Percentiles rank a stretch among this genome's conserved stretches.
Conservation (phyloP, 2,888 invertebrate species). For the Exocentrus adspersus region DNA sequence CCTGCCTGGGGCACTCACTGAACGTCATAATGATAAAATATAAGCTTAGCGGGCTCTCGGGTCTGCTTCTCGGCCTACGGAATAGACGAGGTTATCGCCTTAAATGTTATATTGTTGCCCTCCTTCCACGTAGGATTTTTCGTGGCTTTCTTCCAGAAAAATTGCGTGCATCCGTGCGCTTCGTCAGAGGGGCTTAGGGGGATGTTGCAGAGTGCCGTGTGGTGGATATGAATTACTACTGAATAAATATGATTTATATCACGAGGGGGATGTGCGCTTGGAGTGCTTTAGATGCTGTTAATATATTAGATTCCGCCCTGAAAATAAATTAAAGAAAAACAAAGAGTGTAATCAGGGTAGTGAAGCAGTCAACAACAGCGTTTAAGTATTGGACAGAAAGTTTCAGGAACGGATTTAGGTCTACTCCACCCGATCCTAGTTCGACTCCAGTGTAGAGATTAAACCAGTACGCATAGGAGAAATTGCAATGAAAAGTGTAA, state of each 20-base stretch:
- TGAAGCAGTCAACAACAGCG: too few species aligned
- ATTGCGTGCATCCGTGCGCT: slow-evolving; percentile 17
- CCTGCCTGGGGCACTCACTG: slow-evolving; percentile 41
- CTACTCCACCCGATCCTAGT: too few species aligned
- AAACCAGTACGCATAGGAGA: too few species aligned
- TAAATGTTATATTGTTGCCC: slow-evolving; percentile 20
- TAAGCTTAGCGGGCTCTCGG: slow-evolving; percentile 41
- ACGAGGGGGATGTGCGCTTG: neutral
- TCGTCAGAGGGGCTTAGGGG: slow-evolving; percentile 7
- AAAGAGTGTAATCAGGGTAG: too few species aligned
- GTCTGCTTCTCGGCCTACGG: slow-evolving; percentile 30
- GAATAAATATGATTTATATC: slow-evolving; percentile 25
- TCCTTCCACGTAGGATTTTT: slow-evolving; percentile 16
- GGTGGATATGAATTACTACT: slow-evolving; percentile 21
- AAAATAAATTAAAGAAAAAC: neutral
- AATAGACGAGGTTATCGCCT: slow-evolving; percentile 24
- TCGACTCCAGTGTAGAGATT: too few species aligned
- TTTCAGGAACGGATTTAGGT: too few species aligned
- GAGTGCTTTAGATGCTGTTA: too few species aligned
- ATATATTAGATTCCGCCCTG: too few species aligned
- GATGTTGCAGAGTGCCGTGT: neutral
- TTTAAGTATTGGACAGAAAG: too few species aligned
- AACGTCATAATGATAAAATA: slow-evolving; percentile 50
- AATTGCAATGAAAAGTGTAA: too few species aligned
- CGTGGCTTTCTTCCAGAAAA: slow-evolving; percentile 14